Evolutionary conservation across 2,797 vertebrate genomes (phyloP).

Genomic region (Ara ararauna): DNA sequence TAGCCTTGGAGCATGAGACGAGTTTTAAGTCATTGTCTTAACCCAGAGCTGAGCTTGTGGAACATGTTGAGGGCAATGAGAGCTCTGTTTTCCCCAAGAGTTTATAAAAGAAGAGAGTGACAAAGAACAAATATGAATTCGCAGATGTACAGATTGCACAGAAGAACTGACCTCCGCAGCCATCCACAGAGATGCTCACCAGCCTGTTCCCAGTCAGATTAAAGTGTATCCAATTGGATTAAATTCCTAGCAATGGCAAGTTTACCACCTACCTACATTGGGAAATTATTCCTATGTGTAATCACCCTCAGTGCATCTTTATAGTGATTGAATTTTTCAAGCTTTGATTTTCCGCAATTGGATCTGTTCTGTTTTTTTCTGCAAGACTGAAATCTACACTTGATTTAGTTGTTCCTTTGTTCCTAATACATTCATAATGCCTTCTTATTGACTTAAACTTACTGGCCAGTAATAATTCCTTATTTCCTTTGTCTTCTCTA

Average conservation of each 20-base stretch:
- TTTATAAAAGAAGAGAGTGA: neutral
- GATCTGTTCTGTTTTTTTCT: neutral
- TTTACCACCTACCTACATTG: slow-evolving; percentile 38
- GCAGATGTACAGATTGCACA: neutral
- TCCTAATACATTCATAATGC: slow-evolving; percentile 5
- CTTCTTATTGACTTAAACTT: slow-evolving; percentile 34
- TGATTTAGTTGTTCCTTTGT: slow-evolving; percentile 47
- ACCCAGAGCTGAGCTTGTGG: neutral
- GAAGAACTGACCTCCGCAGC: neutral
- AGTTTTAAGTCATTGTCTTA: neutral
- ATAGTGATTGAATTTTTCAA: slow-evolving; percentile 37
- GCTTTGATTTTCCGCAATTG: slow-evolving; percentile 41
- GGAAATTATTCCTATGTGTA: slow-evolving; percentile 41
- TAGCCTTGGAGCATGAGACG: neutral
- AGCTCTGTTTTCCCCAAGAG: neutral
- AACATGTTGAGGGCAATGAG: neutral
- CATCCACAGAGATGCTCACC: slow-evolving; percentile 4
- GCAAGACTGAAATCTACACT: slow-evolving; percentile 15
- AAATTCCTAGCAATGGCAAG: slow-evolving; percentile 57
- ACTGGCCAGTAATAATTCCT: slow-evolving; percentile 24
- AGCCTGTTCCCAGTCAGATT: slow-evolving; percentile 29
- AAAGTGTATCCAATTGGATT: slow-evolving; percentile 50
- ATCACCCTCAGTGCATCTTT: slow-evolving; percentile 21
- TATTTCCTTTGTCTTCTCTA: slow-evolving; percentile 23
- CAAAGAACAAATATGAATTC: slow-evolving; percentile 32